phyloP scores from a whole-genome alignment of 2,888 invertebrate genomes.

The Argyresthia albistria region DNA sequence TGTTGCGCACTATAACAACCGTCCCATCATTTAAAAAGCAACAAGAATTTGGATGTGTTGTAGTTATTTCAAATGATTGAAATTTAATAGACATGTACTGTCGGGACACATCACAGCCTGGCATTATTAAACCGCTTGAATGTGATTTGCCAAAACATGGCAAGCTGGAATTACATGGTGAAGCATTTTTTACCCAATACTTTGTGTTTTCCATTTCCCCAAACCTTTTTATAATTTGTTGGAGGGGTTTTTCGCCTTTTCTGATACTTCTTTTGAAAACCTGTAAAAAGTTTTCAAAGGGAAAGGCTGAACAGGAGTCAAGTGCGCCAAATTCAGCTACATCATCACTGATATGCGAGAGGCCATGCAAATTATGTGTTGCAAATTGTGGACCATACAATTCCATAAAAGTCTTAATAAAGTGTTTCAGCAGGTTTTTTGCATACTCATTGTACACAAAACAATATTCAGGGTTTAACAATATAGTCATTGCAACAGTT shows the following conservation, averaged over 20 bases:
- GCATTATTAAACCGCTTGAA: not conserved
- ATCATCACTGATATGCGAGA: conserved; percentile 11
- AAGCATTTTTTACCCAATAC: conserved; percentile 1
- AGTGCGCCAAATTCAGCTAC: conserved; percentile 13
- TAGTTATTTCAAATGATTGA: conserved; percentile 7
- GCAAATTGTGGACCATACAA: conserved; percentile 10
- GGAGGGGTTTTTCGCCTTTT: conserved; percentile 33
- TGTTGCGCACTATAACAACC: conserved; percentile 3
- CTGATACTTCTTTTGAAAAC: conserved; percentile 19
- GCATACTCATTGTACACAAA: conserved; percentile 3
- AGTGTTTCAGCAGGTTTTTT: conserved; percentile 7
- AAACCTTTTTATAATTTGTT: conserved; percentile 11
- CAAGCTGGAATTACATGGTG: not conserved
- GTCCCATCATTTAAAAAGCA: conserved; percentile 4
- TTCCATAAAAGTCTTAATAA: conserved; percentile 7
- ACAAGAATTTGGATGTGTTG: conserved; percentile 1
- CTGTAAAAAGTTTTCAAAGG: conserved; percentile 12
- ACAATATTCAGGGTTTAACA: conserved; percentile 5
- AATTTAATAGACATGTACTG: not conserved
- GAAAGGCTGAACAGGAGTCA: conserved; percentile 12
- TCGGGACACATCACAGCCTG: not conserved
- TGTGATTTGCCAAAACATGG: not conserved
- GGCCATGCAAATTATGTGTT: conserved; percentile 11
- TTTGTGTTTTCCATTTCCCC: conserved; percentile 7
- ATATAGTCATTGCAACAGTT: not conserved